Evolutionary conservation across 1,140 invertebrate species (phyloP).

Genomic region (Periplaneta americana): DNA sequence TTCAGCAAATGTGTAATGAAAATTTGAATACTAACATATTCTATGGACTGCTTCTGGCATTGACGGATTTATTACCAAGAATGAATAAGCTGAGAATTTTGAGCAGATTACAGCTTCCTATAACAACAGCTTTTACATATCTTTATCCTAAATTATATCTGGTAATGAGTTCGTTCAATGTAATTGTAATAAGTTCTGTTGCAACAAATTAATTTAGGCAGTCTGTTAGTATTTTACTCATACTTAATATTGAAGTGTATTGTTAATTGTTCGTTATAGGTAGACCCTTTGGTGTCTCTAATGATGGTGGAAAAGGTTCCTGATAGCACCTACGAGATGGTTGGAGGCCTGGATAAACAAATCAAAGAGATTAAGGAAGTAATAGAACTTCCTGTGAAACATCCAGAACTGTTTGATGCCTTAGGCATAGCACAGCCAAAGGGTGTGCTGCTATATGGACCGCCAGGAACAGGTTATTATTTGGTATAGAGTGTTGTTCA

Average conservation of each 20-base stretch:
- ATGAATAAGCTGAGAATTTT: too few species aligned
- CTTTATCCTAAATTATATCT: background rate
- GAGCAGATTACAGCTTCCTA: too few species aligned
- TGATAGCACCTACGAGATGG: constrained; percentile 99
- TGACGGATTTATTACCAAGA: too few species aligned
- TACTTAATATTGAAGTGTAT: background rate
- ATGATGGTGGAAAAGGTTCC: constrained; percentile 99
- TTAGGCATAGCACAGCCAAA: constrained; percentile 99
- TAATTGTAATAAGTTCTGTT: too few species aligned
- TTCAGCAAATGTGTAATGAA: too few species aligned
- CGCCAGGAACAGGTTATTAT: constrained; percentile 81
- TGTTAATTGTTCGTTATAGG: constrained; percentile 42
- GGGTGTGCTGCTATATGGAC: constrained; percentile 96
- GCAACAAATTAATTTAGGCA: too few species aligned
- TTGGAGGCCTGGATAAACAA: constrained; percentile 98
- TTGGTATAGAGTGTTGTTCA: too few species aligned
- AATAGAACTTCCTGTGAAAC: constrained; percentile 98
- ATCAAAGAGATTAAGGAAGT: constrained; percentile 99
- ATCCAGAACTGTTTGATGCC: constrained; percentile 99
- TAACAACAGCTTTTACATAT: too few species aligned
- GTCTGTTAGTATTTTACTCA: background rate
- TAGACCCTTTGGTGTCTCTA: constrained; percentile 98
- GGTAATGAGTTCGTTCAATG: background rate
- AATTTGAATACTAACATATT: too few species aligned
- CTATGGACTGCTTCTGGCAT: too few species aligned